Base-by-base conservation (phyloP, 2,888 invertebrate species). In the Ichneumon xanthorius region DNA sequence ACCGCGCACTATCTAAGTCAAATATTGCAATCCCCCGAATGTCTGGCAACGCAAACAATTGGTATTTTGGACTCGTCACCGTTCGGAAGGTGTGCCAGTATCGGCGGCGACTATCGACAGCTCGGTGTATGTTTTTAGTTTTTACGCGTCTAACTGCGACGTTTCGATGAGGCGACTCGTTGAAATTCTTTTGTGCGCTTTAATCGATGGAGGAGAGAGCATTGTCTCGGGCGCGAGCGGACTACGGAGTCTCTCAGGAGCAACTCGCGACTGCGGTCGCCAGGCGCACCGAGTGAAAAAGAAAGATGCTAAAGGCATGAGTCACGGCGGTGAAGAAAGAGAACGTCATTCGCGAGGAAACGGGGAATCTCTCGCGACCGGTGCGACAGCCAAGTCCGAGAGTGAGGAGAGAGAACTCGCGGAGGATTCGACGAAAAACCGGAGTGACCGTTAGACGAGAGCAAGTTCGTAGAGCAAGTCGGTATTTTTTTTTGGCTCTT, bases 301-400 rank as follows among this genome's bases (percentile, higher is more conserved):
- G 80, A 45, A 33, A 65, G 70, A 70, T 63, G 33, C 40, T 19
- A 11, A 50, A 61, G 68, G 58, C 67, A 71, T 82, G 82, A 85
- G 82, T 85, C 85, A 85, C 82, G 75, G 53, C 82, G 79, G 48
- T 75, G 79, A 82, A 82, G 85, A 85, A 85, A 82, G 85, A 82
- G 82, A 85, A 75, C 85, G 82, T 85, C 85, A 79, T 79, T 78
- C 85, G 70, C 68, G 50, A 71, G 65, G 16, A 71, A 75, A 76
- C 75, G 72, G 67, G 61, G 80, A 77, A 81, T 85, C 73, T 78
- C 73, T 75, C 40, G 78, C 72, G 78, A 63, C 65, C 78, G 48
- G 65, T 70, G 11, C 33, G n/a, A 30, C 61, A 58, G 33, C n/a
- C 75, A 71, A 80, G 76, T 45, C 58, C 22, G 67, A 7, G 67